Base-by-base conservation (phyloP, 2,113 vertebrate genomes). In the Regulus satrapa region DNA sequence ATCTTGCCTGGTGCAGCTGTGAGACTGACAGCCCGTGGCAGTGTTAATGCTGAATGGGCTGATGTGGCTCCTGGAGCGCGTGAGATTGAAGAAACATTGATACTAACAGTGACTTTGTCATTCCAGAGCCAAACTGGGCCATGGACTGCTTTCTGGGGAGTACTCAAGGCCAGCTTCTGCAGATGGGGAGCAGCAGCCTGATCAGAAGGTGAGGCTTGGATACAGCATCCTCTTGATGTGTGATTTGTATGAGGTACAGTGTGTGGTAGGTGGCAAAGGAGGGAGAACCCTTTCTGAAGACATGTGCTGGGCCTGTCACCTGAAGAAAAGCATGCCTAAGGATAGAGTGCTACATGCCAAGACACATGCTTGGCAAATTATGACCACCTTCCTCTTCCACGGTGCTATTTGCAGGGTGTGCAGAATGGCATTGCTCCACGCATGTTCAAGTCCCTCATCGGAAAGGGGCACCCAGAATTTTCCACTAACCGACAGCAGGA, bases 401-500 rank as follows among this genome's bases (percentile, higher is more conserved):
- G 25, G 40, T 71, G 61, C 58, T 91, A 3, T 34, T 78, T 96
- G 40, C 92, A 99, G 99, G 99, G 99, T 79, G 96, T 99, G 96
- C 99, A 99, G 91, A 98, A 99, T 28, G 99, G 99, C 83, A 99
- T 99, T 12, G 99, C 99, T 72, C 99, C 99, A 18, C 98, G 97
- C 40, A 99, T 99, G 99, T 99, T 99, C 94, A 99, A 99, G 97
- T 98, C 99, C 55, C 99, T 99, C 68, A 98, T 99, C 17, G 99
- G 99, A 41, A 98, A 99, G 88, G 99, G 99, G 34, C 99, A 99
- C 88, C 98, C 99, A 3, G 99, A 99, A 88, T 99, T 99, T 97
- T 99, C 99, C 88, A 99, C 99, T 67, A 99, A 99, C 97, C 98
- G 99, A 66, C 99, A 99, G 88, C 99, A 99, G 96, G 99, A 99